These are phyloP conservation scores for Remorina albescens DNA, from an alignment of 2,797 vertebrate species.

Conservation along the genomic window DNA sequence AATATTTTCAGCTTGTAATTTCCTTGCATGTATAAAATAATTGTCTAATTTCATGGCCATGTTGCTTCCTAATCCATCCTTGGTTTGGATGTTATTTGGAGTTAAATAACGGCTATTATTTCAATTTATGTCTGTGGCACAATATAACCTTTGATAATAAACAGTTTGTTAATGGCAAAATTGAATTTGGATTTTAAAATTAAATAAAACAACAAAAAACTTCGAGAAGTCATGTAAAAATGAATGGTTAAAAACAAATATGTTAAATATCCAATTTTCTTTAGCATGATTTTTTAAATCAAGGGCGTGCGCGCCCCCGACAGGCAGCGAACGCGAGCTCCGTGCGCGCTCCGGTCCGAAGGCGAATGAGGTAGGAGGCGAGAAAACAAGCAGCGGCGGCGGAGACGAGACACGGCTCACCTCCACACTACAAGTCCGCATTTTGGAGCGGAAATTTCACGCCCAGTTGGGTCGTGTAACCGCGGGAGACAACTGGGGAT, in stretches of 20 bases:
- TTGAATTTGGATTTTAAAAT: too few species aligned
- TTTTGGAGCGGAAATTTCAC: constrained; percentile 69
- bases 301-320: constrained; percentile 78
- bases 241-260: constrained; percentile 32
- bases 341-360: constrained; percentile 78
- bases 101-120: neutral
- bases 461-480: constrained; percentile 66
- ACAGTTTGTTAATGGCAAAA: too few species aligned
- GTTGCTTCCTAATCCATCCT: neutral
- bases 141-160: neutral
- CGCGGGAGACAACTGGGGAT: constrained; percentile 53
- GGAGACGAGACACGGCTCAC: constrained; percentile 75
- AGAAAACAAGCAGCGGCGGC: constrained; percentile 76
- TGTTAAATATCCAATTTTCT: too few species aligned
- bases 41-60: neutral
- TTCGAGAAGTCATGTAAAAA: constrained; percentile 17
- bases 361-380: constrained; percentile 80
- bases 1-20: neutral
- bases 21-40: neutral
- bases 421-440: constrained; percentile 69
- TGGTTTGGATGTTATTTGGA: neutral
- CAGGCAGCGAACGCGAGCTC: constrained; percentile 66
- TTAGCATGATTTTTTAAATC: constrained; percentile 42
- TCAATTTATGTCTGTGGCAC: neutral
- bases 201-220: neutral